Percentiles rank a stretch among this genome's conserved stretches.
Conservation (phyloP, 2,888 invertebrate species). For the Silvanus unidentatus region DNA sequence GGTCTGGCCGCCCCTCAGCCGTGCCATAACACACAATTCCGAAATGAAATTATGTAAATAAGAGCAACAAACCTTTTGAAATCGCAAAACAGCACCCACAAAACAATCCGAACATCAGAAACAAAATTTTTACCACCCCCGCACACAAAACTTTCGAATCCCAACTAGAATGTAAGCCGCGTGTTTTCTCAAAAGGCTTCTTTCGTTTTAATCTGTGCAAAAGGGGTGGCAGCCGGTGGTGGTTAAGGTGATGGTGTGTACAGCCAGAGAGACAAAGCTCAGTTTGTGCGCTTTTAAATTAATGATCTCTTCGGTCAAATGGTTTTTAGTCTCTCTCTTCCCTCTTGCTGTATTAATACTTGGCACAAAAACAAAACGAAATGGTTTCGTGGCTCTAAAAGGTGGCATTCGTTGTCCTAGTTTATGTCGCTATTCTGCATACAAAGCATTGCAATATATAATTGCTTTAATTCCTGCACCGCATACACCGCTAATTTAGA, state of each 20-base stretch:
- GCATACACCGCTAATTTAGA: not conserved
- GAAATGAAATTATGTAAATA: conserved; percentile 2
- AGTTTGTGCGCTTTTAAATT: conserved; percentile 9
- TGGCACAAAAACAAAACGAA: not conserved
- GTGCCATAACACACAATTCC: too few species aligned
- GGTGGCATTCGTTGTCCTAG: too few species aligned
- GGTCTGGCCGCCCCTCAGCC: too few species aligned
- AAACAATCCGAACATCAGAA: not conserved
- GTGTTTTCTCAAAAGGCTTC: conserved; percentile 21
- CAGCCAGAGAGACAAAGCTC: conserved; percentile 1
- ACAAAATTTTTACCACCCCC: not conserved
- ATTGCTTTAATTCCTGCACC: not conserved
- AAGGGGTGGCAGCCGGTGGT: not conserved
- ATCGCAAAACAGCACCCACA: not conserved
- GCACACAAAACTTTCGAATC: conserved; percentile 14
- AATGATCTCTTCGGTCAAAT: conserved; percentile 12
- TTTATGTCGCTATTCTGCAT: not conserved
- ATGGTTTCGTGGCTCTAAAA: not conserved
- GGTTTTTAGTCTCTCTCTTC: conserved; percentile 7
- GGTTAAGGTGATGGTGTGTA: not conserved
- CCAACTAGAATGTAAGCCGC: conserved; percentile 21
- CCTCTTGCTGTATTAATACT: not conserved
- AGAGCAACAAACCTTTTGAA: not conserved
- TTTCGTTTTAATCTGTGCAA: conserved; percentile 17
- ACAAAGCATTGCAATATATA: conserved; percentile 1